Conservation (phyloP, 2,797 vertebrate genomes). For the Brachyrhaphis roseni region DNA sequence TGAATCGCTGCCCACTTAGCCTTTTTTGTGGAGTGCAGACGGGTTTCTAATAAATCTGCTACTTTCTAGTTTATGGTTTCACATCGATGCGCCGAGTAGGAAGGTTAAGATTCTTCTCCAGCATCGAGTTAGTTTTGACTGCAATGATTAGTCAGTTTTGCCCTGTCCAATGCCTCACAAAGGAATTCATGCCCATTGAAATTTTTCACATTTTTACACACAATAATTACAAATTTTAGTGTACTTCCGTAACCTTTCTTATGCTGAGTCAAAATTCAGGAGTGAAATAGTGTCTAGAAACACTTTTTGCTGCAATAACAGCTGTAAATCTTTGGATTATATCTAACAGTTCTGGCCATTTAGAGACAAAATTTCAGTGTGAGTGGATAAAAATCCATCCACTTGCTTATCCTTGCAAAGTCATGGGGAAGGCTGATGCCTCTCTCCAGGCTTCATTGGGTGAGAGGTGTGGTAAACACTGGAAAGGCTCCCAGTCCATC, state of each 20-base stretch:
- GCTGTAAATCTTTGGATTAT: neutral
- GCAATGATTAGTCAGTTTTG: neutral
- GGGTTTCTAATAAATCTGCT: neutral
- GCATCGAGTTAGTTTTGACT: neutral
- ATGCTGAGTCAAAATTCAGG: neutral
- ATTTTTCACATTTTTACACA: neutral
- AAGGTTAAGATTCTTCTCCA: neutral
- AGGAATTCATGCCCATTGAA: neutral
- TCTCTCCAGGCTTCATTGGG: neutral
- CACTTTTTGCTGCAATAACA: neutral
- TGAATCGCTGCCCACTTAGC: conserved; percentile 11
- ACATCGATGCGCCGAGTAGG: neutral
- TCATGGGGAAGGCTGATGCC: neutral
- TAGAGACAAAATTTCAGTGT: neutral
- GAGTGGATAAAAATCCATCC: neutral
- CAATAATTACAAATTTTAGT: neutral
- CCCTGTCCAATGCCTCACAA: no score
- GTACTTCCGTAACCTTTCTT: neutral
- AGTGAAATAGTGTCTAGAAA: neutral
- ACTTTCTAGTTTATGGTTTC: neutral
- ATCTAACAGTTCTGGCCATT: neutral
- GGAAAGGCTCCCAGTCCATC: neutral
- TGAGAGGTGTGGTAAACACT: neutral
- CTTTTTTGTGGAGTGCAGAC: neutral
- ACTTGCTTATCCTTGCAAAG: neutral